phyloP scores from a whole-genome alignment of 37 sponge, comb jelly and placozoan genomes.

The Spongilla lacustris region DNA sequence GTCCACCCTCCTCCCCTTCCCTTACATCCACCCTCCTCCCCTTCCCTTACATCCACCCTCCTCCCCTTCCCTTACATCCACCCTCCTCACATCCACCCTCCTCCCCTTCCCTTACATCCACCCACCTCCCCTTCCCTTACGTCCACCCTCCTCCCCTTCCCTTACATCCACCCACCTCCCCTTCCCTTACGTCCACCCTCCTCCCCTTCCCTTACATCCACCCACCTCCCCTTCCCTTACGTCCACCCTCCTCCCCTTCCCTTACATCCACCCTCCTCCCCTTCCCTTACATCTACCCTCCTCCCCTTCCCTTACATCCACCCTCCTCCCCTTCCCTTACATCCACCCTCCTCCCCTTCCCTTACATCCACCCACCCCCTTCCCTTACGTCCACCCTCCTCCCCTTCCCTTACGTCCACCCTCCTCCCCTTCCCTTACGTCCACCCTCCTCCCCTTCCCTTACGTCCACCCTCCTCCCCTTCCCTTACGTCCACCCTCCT shows the following conservation, averaged over 20 bases:
- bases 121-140: too few relatives aligned
- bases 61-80: constrained; percentile 49
- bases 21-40: too few relatives aligned
- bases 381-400: too few relatives aligned
- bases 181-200: too few relatives aligned
- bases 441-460: neutral
- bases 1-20: too few relatives aligned
- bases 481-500: constrained; percentile 49
- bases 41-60: too few relatives aligned
- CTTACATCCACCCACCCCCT: constrained; percentile 79
- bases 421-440: too few relatives aligned
- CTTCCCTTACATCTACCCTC: too few relatives aligned
- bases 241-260: neutral
- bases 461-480: constrained; percentile 40
- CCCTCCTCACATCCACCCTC: too few relatives aligned
- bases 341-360: neutral
- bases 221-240: too few relatives aligned
- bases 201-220: constrained; percentile 49
- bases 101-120: constrained; percentile 49
- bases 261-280: constrained; percentile 79
- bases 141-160: neutral
- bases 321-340: too few relatives aligned
- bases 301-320: constrained; percentile 49
- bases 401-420: constrained; percentile 53
- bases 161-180: constrained; percentile 79